Percentiles rank a stretch among this genome's conserved stretches.
Conservation (phyloP, 92 coral and sea anemone species). For the Bergia sp. region DNA sequence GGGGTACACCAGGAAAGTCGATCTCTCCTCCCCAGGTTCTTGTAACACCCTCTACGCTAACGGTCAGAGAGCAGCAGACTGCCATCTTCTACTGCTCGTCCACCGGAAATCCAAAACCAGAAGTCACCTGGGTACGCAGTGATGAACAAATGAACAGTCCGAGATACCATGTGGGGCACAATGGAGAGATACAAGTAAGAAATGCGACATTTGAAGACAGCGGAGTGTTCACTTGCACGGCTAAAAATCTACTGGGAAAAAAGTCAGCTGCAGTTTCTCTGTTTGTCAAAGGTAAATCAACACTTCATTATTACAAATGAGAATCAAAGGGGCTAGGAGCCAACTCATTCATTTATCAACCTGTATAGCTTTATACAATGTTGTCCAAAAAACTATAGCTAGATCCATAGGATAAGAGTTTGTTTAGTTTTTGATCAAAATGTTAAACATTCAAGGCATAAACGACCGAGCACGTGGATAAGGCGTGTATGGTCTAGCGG, state of each 20-base stretch:
- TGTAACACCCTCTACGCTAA: background rate
- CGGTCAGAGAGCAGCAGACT: background rate
- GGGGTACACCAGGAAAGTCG: background rate
- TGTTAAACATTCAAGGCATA: too few relatives aligned
- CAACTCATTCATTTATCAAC: too few relatives aligned
- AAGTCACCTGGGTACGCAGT: background rate
- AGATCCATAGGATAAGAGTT: too few relatives aligned
- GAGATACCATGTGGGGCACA: background rate
- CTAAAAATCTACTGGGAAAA: background rate
- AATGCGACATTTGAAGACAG: slow-evolving; percentile 9
- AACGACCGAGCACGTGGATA: too few relatives aligned
- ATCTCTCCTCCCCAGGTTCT: slow-evolving; percentile 12
- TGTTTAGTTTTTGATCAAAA: too few relatives aligned
- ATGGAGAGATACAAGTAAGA: background rate
- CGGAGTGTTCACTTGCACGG: slow-evolving; percentile 1
- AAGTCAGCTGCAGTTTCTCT: background rate
- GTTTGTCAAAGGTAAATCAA: slow-evolving; percentile 4
- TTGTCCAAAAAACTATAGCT: too few relatives aligned
- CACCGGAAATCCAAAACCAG: background rate
- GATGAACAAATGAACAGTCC: background rate
- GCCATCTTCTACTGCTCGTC: background rate
- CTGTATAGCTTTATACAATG: too few relatives aligned
- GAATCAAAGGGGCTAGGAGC: too few relatives aligned
- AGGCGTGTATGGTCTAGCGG: too few relatives aligned
- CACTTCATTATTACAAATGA: background rate